Base-by-base conservation (phyloP, 2,113 vertebrate species). In the Siphamia tubifer region DNA sequence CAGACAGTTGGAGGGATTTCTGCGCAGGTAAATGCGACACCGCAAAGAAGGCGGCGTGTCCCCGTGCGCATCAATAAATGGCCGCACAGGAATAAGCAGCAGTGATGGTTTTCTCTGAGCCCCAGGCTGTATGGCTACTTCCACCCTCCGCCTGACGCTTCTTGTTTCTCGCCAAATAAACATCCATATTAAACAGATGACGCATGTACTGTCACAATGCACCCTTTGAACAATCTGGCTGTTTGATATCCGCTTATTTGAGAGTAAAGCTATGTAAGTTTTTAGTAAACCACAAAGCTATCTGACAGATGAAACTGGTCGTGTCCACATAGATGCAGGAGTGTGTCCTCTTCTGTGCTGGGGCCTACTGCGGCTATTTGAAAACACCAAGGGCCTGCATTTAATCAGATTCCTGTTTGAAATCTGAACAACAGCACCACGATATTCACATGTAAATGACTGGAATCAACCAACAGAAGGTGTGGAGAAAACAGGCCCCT, bases 21-120 rank as follows among this genome's bases (percentile, higher is more conserved):
- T 43, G 66, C 35, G 78, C 84, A 84, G 87, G 80, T 87, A 87
- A 87, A 87, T 90, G 85, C 89, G 87, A 81, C 87, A 81, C 72
- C 52, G 76, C 83, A 69, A 66, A 77, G 39, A 68, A 83, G 79
- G 81, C 79, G 65, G 65, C 30, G 72, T 62, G 77, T 70, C 58
- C 36, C 58, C 34, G 79, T 25, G 34, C 63, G 83, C 79, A 51
- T 74, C 77, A 72, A 76, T 68, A 81, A 86, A 90, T 82, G 81
- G 74, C 82, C 79, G 82, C 82, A 75, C 79, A 61, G 73, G 34
- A 69, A 40, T 19, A 51, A 72, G 76, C 79, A 48, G 75, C 60
- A 52, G 48, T 0, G 58, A 16, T 17, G 48, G 12, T 9, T 44
- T 17, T 31, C 5, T 69, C 16, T 71, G n/a, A n/a, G n/a, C n/a